Evolutionary conservation across 35 echinoderm and acorn worm genomes (phyloP).

Genomic region (Hemicentrotus pulcherrimus): DNA sequence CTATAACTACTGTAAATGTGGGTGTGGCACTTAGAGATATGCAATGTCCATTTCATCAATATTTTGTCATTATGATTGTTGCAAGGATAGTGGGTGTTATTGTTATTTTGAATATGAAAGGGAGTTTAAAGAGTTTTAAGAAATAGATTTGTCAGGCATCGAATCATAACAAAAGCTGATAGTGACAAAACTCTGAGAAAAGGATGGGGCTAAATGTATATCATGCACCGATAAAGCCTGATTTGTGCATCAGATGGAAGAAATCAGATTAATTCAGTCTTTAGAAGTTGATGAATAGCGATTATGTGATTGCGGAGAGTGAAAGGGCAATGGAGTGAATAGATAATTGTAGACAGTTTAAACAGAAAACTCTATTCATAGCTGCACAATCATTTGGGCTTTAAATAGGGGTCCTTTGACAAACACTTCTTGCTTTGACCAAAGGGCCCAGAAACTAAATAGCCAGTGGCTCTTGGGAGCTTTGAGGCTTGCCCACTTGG

Average conservation of each 20-base stretch:
- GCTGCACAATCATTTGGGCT: neutral
- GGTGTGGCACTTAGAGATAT: neutral
- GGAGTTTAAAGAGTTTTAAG: neutral
- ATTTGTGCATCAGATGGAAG: neutral
- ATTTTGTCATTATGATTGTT: neutral
- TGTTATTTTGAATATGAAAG: neutral
- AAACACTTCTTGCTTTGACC: no score
- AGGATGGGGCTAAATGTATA: neutral
- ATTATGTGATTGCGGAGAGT: constrained; percentile 10
- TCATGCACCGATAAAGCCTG: neutral
- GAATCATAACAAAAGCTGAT: neutral
- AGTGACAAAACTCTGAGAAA: neutral
- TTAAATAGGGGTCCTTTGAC: neutral
- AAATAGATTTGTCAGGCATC: neutral
- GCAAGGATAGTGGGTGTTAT: neutral
- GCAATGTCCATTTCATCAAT: neutral
- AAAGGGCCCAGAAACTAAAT: neutral
- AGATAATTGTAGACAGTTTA: neutral
- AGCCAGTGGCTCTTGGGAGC: neutral
- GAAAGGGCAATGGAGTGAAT: neutral
- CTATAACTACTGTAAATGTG: neutral
- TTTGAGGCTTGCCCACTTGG: neutral
- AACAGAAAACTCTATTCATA: neutral
- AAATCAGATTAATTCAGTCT: constrained; percentile 13
- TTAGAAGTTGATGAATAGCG: neutral